Percentiles rank a stretch among this genome's conserved stretches.
Evolutionary conservation across 2,113 vertebrate species (phyloP).

Genomic region (Globicephala melas): DNA sequence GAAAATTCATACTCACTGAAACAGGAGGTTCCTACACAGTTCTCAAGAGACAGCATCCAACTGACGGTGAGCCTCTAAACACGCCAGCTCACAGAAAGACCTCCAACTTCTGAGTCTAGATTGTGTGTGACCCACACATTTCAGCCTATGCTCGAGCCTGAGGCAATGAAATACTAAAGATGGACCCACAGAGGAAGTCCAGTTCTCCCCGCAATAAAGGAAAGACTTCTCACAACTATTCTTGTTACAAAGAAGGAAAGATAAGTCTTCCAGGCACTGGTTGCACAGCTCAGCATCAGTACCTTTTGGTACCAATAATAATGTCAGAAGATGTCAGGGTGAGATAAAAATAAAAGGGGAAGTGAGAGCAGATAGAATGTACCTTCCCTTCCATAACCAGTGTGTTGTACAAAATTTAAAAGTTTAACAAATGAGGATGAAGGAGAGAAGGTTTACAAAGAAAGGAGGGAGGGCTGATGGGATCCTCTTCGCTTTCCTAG

Average conservation of each 20-base stretch:
- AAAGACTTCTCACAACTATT: not conserved
- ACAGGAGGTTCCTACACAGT: not conserved
- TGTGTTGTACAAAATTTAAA: not conserved
- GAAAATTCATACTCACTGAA: not conserved
- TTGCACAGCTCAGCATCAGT: not conserved
- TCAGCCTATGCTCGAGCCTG: not conserved
- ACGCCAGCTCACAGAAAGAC: not conserved
- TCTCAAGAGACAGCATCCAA: not conserved
- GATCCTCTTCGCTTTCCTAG: not conserved
- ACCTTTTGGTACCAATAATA: not conserved
- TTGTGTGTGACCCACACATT: not conserved
- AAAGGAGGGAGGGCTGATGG: not conserved
- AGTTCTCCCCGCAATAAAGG: not conserved
- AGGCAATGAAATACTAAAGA: not conserved
- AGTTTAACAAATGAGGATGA: not conserved
- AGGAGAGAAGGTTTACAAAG: not conserved
- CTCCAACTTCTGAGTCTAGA: not conserved
- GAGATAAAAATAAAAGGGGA: not conserved
- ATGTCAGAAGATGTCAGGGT: not conserved
- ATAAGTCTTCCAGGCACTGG: not conserved
- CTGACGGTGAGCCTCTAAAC: not conserved
- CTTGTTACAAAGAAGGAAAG: not conserved
- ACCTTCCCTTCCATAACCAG: not conserved
- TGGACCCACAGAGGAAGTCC: not conserved
- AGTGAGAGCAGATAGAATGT: not conserved